phyloP scores from a whole-genome alignment of 2,113 vertebrate species.

The Nanorana parkeri region DNA sequence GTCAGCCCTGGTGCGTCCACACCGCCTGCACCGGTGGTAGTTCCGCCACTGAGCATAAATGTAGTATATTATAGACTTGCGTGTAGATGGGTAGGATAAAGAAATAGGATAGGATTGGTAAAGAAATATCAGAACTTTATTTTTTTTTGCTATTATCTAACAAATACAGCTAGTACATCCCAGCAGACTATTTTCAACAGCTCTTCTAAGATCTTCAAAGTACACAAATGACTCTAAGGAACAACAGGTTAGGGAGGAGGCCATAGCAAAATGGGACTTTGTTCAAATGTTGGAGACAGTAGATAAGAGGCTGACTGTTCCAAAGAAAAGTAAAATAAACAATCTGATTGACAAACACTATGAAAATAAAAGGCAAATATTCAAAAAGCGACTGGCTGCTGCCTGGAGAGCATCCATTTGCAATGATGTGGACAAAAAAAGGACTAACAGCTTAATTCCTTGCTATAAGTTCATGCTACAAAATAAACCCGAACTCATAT shows the following conservation, averaged over 20 bases:
- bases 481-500: too few species aligned
- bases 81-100: too few species aligned
- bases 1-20: too few species aligned
- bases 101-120: too few species aligned
- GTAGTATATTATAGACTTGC: too few species aligned
- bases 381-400: not conserved
- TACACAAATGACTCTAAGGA: not conserved
- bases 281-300: too few species aligned
- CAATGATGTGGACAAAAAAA: not conserved
- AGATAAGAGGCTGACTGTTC: not conserved
- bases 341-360: not conserved
- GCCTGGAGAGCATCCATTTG: not conserved
- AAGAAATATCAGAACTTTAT: too few species aligned
- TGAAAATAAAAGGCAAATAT: not conserved
- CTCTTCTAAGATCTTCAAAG: not conserved
- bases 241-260: not conserved
- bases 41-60: too few species aligned
- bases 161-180: not conserved
- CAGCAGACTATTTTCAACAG: not conserved
- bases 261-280: not conserved
- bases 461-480: too few species aligned
- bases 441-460: too few species aligned
- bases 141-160: too few species aligned
- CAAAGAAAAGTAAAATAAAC: not conserved
- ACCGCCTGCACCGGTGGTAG: too few species aligned